Evolutionary conservation across 2,797 vertebrate species (phyloP), one percentile per base, ranked within the genome.

Genomic region (Ptychobarbus kaznakovi): DNA sequence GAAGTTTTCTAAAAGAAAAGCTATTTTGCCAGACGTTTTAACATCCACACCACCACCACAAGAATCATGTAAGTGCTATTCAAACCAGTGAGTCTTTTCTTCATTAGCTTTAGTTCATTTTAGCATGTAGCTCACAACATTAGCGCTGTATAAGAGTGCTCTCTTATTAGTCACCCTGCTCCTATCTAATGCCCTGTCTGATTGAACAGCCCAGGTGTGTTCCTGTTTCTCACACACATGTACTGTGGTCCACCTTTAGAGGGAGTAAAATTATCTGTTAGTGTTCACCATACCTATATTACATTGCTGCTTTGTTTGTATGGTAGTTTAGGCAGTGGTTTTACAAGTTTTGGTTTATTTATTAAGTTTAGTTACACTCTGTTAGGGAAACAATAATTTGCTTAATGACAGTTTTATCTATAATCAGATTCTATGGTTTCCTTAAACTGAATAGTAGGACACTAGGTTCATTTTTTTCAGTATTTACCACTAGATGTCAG

Each of bases 401-500:
- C 44, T 73, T 38, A 0, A 56, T 22, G 1, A 20, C 15, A 28
- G 20, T 46, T 73, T 40, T 32, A 49, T 32, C 20, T 38, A 40
- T 9, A 40, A 32, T 11, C 9, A 75, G 11, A 76, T 38, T 77
- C 6, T n/a, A 42, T 25, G 53, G 20, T 25, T 77, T 16, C 5
- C 58, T 28, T 28, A 25, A 11, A 61, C 58, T 63, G n/a, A 25
- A 11, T 28, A 12, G n/a, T 25, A 61, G 10, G 56, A 61, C n/a
- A 61, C 8, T 1, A 51, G 4, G 0, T 38, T 32, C 1, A 28
- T 18, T 32, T 51, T 16, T 80, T 42, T 42, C 51, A 51, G 1
- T 22, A 46, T 28, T 74, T 0, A 51, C 95, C 96, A 95, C 94
- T 88, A 96, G 96, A 93, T 96, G 96, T 96, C 95, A 94, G 90